phyloP scores from a whole-genome alignment of 1,140 invertebrate genomes.

The Hirudo medicinalis region DNA sequence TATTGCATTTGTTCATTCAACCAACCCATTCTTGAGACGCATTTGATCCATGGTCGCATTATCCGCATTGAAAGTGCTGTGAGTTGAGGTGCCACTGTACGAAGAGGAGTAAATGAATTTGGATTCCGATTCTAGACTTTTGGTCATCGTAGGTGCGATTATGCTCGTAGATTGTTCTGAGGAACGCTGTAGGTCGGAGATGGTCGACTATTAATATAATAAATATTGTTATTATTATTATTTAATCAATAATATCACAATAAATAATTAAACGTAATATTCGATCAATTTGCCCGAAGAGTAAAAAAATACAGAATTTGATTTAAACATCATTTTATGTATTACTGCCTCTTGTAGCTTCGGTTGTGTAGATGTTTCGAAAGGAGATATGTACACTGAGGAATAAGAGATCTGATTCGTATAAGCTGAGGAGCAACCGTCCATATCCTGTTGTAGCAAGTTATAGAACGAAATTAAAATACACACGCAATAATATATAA shows the following conservation, averaged over 20 bases:
- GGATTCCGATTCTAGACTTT: neutral
- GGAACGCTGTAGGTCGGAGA: neutral
- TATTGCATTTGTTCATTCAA: neutral
- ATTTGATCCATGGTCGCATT: constrained; percentile 70
- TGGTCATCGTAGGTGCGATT: constrained; percentile 1
- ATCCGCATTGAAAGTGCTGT: constrained; percentile 57
- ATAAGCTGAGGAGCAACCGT: neutral
- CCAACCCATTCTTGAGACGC: constrained; percentile 68
- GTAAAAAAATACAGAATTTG: neutral
- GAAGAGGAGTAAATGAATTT: constrained; percentile 28
- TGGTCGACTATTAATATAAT: neutral
- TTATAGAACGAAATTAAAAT: no score
- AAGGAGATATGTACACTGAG: constrained; percentile 8
- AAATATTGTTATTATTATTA: neutral
- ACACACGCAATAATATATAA: no score
- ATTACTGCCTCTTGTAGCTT: neutral
- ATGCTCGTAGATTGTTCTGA: neutral
- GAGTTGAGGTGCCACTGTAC: constrained; percentile 40
- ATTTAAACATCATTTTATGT: neutral
- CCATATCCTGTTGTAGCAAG: neutral
- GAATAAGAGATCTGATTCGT: constrained; percentile 11
- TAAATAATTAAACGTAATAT: neutral
- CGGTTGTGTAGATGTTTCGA: constrained; percentile 12
- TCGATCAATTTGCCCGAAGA: no score
- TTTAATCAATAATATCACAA: neutral